Percentiles rank a stretch among this genome's conserved stretches.
Evolutionary conservation across 53 echinoderm and acorn worm species (phyloP).

Genomic region (Luidia sarsii): DNA sequence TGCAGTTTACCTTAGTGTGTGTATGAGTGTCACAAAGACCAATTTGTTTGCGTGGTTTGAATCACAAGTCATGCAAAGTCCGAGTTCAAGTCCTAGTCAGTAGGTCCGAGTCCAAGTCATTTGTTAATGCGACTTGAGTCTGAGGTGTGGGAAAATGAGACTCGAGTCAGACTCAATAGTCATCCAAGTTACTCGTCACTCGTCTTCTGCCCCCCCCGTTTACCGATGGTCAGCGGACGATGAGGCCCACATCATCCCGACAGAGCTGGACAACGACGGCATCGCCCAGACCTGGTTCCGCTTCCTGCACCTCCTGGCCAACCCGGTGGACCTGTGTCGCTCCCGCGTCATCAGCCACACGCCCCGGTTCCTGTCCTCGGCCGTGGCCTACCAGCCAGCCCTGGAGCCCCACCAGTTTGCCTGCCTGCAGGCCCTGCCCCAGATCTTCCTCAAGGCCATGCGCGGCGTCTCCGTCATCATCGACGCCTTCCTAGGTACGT

Average conservation of each 20-base stretch:
- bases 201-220: not conserved
- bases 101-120: too few species aligned
- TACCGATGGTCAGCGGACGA: slow-evolving; percentile 63
- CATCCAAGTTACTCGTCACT: not conserved
- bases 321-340: slow-evolving; percentile 95
- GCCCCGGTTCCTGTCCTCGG: slow-evolving; percentile 76
- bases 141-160: too few species aligned
- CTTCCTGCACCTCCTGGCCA: slow-evolving; percentile 89
- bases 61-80: too few species aligned
- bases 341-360: slow-evolving; percentile 86
- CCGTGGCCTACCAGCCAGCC: slow-evolving; percentile 69
- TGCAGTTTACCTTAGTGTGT: too few species aligned
- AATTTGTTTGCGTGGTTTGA: too few species aligned
- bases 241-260: slow-evolving; percentile 82
- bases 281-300: slow-evolving; percentile 97
- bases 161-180: too few species aligned
- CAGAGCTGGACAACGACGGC: slow-evolving; percentile 87
- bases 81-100: too few species aligned
- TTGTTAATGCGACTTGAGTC: too few species aligned
- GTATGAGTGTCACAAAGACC: too few species aligned
- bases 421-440: slow-evolving; percentile 86
- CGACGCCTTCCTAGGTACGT: slow-evolving; percentile 95
- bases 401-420: slow-evolving; percentile 84
- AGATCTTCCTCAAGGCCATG: slow-evolving; percentile 94
- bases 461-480: slow-evolving; percentile 88